Percentiles rank a stretch among this genome's conserved stretches.
These are phyloP conservation scores for Andrena camellia DNA, from an alignment of 2,888 invertebrate genomes.

Conservation along the genomic window DNA sequence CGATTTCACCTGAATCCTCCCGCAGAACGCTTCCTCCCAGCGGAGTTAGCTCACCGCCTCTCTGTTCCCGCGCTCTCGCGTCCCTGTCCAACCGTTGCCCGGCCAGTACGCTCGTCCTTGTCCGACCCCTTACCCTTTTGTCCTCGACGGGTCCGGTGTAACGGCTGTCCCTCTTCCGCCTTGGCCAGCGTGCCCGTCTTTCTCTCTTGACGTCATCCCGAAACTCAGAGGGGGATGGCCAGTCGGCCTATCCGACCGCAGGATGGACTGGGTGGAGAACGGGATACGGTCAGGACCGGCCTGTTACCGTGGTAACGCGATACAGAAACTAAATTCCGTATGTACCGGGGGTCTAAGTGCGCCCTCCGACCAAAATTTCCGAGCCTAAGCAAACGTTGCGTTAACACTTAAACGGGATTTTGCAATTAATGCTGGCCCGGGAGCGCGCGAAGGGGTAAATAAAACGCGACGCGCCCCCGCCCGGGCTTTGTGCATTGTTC, in stretches of 20 bases:
- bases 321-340: slow-evolving; percentile 73
- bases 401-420: slow-evolving; percentile 65
- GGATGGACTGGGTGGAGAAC: slow-evolving; percentile 65
- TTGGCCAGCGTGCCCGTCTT: neutral
- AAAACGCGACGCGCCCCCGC: slow-evolving; percentile 31
- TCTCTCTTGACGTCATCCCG: slow-evolving; percentile 55
- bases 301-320: slow-evolving; percentile 73
- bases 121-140: slow-evolving; percentile 24
- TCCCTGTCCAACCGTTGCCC: neutral
- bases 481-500: slow-evolving; percentile 17
- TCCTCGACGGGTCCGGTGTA: slow-evolving; percentile 13
- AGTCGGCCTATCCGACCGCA: slow-evolving; percentile 68
- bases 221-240: slow-evolving; percentile 59
- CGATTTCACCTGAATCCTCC: slow-evolving; percentile 39
- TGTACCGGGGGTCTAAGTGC: slow-evolving; percentile 67
- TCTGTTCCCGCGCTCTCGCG: neutral
- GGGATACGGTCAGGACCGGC: slow-evolving; percentile 56
- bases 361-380: slow-evolving; percentile 66
- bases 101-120: slow-evolving; percentile 13
- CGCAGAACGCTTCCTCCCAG: slow-evolving; percentile 48
- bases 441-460: slow-evolving; percentile 24
- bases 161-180: neutral
- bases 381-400: slow-evolving; percentile 67
- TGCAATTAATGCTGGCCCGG: slow-evolving; percentile 58
- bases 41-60: slow-evolving; percentile 26